These are phyloP conservation scores for Brenthis ino DNA, from an alignment of 2,888 invertebrate genomes.

Conservation along the genomic window DNA sequence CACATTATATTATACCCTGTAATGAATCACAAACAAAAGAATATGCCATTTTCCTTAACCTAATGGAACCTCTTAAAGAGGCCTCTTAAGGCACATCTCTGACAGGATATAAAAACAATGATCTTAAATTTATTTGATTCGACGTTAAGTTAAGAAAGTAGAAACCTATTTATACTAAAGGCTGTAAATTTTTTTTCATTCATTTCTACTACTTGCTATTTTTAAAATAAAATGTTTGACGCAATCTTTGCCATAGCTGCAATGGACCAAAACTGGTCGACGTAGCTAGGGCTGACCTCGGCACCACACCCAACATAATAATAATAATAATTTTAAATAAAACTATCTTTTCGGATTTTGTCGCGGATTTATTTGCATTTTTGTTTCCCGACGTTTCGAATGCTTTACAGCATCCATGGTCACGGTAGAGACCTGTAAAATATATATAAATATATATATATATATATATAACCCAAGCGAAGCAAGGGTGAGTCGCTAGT, in stretches of 20 bases:
- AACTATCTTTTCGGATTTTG: no score
- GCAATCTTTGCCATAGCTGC: not conserved
- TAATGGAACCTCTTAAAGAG: slow-evolving; percentile 29
- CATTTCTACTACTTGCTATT: not conserved
- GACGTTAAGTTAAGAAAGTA: slow-evolving; percentile 24
- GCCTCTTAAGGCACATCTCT: slow-evolving; percentile 29
- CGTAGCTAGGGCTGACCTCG: no score
- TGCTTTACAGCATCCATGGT: no score
- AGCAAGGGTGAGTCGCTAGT: no score
- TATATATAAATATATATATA: no score
- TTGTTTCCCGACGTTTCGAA: no score
- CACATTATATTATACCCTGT: not conserved
- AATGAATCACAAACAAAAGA: slow-evolving; percentile 18
- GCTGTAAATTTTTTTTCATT: not conserved
- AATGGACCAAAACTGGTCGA: no score
- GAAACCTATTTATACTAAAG: slow-evolving; percentile 13
- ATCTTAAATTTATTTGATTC: slow-evolving; percentile 32
- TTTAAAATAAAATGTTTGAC: not conserved
- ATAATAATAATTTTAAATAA: no score
- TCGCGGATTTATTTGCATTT: no score
- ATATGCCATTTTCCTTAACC: slow-evolving; percentile 27
- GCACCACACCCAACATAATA: no score
- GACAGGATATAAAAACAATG: slow-evolving; percentile 30
- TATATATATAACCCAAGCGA: no score
- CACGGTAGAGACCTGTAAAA: no score